Conservation (phyloP, 2,797 vertebrate species). For the Melanotaenia nigrans region DNA sequence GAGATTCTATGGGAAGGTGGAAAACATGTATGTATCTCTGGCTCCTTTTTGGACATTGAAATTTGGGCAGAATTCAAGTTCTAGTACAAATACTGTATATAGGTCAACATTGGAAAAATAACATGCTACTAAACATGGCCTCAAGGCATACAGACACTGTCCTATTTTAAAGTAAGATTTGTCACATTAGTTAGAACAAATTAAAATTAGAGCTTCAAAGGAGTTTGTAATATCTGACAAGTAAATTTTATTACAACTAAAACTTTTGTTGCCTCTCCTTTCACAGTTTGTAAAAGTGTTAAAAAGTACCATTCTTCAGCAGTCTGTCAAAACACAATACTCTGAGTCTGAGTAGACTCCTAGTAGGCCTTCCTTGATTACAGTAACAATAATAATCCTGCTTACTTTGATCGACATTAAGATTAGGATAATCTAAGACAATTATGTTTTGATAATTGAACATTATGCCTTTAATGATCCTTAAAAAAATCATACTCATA, state of each 20-base stretch:
- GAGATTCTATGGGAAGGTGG: constrained; percentile 2
- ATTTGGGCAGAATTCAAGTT: constrained; percentile 15
- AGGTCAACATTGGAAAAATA: constrained; percentile 35
- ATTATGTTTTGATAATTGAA: too few relatives aligned
- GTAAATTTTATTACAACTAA: neutral
- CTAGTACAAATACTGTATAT: constrained; percentile 9
- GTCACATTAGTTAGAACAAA: constrained; percentile 13
- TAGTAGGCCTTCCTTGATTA: neutral
- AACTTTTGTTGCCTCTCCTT: neutral
- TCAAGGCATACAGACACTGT: constrained; percentile 26
- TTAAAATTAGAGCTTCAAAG: constrained; percentile 1
- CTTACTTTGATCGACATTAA: too few relatives aligned
- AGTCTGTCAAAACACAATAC: neutral
- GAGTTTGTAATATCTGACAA: neutral
- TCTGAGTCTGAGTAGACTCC: neutral
- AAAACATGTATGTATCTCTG: neutral
- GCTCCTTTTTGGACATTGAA: constrained; percentile 16
- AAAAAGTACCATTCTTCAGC: neutral
- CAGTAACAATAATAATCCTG: neutral
- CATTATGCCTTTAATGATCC: too few relatives aligned
- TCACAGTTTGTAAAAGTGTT: neutral
- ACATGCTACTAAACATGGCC: constrained; percentile 21
- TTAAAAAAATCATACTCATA: too few relatives aligned
- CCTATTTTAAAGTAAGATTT: constrained; percentile 36
- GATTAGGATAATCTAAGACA: too few relatives aligned